These are phyloP conservation scores for Rafetus swinhoei DNA, from an alignment of 2,113 vertebrate species.

Conservation along the genomic window DNA sequence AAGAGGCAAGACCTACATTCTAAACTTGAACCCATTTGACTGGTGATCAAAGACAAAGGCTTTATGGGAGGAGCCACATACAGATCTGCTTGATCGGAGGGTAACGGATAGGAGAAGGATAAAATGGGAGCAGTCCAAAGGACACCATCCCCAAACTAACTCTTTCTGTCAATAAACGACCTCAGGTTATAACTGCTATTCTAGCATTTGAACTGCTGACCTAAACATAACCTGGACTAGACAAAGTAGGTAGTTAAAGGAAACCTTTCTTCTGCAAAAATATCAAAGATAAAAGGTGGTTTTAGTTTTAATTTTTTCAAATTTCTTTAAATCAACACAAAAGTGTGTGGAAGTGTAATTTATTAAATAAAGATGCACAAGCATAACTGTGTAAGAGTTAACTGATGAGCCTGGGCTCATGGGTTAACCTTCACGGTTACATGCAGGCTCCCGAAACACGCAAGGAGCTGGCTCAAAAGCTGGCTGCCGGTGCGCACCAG, in stretches of 20 bases:
- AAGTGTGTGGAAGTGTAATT: background rate
- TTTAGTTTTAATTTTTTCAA: background rate
- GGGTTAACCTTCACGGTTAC: too few species aligned
- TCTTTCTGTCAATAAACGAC: background rate
- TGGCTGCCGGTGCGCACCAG: too few species aligned
- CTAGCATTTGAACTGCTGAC: background rate
- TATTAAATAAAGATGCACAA: too few species aligned
- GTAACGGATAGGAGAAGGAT: background rate
- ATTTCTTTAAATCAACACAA: background rate
- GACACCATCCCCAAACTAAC: background rate
- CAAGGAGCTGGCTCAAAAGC: too few species aligned
- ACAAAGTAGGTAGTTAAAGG: background rate
- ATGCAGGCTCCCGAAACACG: too few species aligned
- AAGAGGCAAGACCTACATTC: too few species aligned
- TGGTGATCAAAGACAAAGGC: background rate
- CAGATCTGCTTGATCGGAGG: background rate
- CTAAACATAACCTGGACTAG: background rate
- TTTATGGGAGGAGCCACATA: background rate
- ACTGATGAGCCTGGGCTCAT: too few species aligned
- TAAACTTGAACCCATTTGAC: background rate
- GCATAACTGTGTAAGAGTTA: too few species aligned
- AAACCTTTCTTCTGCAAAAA: too few species aligned
- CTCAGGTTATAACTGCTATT: background rate
- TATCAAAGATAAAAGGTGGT: background rate
- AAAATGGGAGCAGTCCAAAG: background rate